Conservation (phyloP, 2,797 vertebrate species). For the Microctenopoma steveboyesi region DNA sequence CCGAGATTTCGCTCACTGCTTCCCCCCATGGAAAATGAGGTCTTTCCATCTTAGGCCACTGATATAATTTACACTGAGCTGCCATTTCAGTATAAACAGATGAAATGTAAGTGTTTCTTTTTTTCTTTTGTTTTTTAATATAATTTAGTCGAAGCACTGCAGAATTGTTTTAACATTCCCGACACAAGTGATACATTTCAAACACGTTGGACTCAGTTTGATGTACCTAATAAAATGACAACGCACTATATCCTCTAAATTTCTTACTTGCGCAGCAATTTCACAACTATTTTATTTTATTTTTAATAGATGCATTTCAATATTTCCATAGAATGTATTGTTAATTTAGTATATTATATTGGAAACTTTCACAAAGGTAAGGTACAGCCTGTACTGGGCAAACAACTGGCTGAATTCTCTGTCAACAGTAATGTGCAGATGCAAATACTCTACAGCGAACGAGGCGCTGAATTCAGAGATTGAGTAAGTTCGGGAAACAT, state of each 20-base stretch:
- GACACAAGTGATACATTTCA: constrained; percentile 3
- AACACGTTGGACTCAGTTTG: background rate
- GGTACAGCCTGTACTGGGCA: constrained; percentile 34
- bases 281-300: constrained; percentile 1
- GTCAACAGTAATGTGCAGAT: constrained; percentile 45
- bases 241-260: background rate
- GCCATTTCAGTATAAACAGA: constrained; percentile 16
- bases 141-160: background rate
- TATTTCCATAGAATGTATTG: background rate
- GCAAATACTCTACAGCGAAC: constrained; percentile 13
- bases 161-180: background rate
- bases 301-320: background rate
- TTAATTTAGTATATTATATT: background rate
- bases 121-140: constrained; percentile 1
- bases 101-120: background rate
- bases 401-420: constrained; percentile 37
- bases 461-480: constrained; percentile 17
- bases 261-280: background rate
- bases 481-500: background rate
- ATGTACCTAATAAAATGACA: constrained; percentile 7
- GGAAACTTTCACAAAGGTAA: constrained; percentile 21
- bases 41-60: constrained; percentile 30
- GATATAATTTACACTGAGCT: constrained; percentile 40
- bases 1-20: constrained; percentile 48
- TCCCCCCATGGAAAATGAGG: constrained; percentile 45